Percentiles rank a stretch among this genome's conserved stretches.
phyloP scores from a whole-genome alignment of 2,888 invertebrate species.

The Lycocerus yunnanus region DNA sequence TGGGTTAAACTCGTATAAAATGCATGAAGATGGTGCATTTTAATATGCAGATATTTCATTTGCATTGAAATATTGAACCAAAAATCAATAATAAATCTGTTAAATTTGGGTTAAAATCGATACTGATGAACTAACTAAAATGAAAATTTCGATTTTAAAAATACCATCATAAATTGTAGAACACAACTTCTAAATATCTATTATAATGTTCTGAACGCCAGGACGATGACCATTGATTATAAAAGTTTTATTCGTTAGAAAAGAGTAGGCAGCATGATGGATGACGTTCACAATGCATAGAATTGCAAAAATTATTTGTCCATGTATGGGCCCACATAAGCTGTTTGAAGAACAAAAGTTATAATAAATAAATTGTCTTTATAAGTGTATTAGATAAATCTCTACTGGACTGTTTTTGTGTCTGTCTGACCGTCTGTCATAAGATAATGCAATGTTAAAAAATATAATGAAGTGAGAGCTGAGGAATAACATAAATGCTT shows the following conservation, averaged over 20 bases:
- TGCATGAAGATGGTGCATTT: not conserved
- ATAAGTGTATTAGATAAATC: not conserved
- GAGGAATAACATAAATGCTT: not conserved
- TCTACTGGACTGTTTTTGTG: not conserved
- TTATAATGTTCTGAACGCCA: not conserved
- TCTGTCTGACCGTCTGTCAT: not conserved
- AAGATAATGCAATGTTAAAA: not conserved
- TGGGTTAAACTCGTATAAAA: not conserved
- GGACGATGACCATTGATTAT: not conserved
- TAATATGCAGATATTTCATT: not conserved
- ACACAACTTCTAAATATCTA: not conserved
- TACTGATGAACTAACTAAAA: not conserved
- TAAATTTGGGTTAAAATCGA: not conserved
- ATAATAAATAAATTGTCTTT: not conserved
- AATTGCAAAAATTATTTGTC: not conserved
- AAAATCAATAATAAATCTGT: not conserved
- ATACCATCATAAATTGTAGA: not conserved
- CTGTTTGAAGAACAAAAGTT: not conserved
- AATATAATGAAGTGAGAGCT: not conserved
- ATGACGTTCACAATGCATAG: not conserved
- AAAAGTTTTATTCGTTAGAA: not conserved
- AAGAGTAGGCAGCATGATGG: not conserved
- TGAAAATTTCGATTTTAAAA: not conserved
- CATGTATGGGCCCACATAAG: not conserved
- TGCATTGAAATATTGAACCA: not conserved